phyloP scores from a whole-genome alignment of 2,113 vertebrate genomes.

The Calonectris borealis region DNA sequence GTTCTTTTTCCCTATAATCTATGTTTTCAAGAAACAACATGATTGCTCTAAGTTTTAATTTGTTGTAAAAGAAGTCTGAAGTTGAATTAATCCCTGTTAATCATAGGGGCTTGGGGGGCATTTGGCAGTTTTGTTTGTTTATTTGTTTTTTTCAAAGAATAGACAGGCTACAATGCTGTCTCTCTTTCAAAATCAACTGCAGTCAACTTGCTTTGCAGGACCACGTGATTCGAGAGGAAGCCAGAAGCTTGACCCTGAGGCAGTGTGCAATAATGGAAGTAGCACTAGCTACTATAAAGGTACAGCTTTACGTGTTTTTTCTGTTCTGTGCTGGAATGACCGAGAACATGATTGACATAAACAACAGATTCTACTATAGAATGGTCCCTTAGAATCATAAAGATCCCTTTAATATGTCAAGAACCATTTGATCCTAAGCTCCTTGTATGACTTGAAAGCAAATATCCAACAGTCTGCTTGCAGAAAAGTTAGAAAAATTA shows the following conservation, averaged over 20 bases:
- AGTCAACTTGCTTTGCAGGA: slow-evolving; percentile 77
- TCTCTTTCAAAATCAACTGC: neutral
- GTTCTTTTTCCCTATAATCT: neutral
- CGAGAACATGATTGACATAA: neutral
- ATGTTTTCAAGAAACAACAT: neutral
- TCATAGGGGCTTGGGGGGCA: neutral
- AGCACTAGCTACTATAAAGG: slow-evolving; percentile 94
- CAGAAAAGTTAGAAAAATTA: neutral
- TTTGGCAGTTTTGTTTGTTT: neutral
- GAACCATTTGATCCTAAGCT: neutral
- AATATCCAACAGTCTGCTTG: neutral
- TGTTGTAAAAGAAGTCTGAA: neutral
- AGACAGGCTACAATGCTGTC: neutral
- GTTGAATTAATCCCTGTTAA: neutral
- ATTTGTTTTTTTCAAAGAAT: neutral
- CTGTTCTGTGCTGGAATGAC: neutral
- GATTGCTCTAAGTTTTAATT: neutral
- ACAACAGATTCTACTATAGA: neutral
- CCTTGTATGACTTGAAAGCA: neutral
- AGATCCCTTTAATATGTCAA: neutral
- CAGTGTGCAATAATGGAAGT: slow-evolving; percentile 94
- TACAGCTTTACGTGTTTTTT: neutral
- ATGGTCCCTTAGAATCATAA: neutral
- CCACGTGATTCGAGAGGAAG: slow-evolving; percentile 91
- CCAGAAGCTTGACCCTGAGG: slow-evolving; percentile 87